These are phyloP conservation scores for Diabrotica balteata DNA, from an alignment of 2,888 invertebrate species.

Conservation along the genomic window DNA sequence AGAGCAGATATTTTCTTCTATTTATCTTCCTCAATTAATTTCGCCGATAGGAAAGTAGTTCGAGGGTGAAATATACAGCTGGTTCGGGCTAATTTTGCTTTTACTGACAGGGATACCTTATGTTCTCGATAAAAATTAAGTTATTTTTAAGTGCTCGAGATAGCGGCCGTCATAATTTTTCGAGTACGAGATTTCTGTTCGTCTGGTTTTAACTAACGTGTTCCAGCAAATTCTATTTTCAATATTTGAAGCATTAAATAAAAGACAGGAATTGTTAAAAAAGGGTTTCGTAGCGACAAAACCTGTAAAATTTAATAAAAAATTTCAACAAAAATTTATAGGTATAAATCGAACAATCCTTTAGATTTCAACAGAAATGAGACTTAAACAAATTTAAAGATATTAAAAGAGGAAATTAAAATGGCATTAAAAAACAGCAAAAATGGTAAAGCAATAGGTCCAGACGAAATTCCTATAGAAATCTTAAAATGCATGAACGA, in stretches of 20 bases:
- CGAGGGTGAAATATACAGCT: slow-evolving; percentile 45
- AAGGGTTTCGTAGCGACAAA: too few species aligned
- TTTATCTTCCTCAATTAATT: slow-evolving; percentile 56
- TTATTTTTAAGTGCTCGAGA: slow-evolving; percentile 40
- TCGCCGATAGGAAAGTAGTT: slow-evolving; percentile 48
- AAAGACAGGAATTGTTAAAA: too few species aligned
- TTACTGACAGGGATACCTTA: slow-evolving; percentile 46
- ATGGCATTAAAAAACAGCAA: too few species aligned
- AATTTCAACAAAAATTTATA: too few species aligned
- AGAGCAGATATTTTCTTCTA: slow-evolving; percentile 51
- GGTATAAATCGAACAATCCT: too few species aligned
- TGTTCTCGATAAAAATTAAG: slow-evolving; percentile 34
- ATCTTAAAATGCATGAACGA: too few species aligned
- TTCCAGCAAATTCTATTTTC: background rate
- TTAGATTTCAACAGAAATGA: too few species aligned
- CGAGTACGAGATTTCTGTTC: slow-evolving; percentile 1
- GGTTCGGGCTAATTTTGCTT: slow-evolving; percentile 46
- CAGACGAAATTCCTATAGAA: too few species aligned
- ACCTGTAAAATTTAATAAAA: too few species aligned
- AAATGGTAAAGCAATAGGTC: too few species aligned
- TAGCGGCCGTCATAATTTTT: slow-evolving; percentile 29
- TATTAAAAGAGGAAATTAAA: too few species aligned
- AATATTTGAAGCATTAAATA: background rate
- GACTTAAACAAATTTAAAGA: too few species aligned
- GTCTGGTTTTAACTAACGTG: background rate